Percentiles rank a stretch among this genome's conserved stretches.
Conservation (phyloP, 2,888 invertebrate genomes). For the Tipula confusa region DNA sequence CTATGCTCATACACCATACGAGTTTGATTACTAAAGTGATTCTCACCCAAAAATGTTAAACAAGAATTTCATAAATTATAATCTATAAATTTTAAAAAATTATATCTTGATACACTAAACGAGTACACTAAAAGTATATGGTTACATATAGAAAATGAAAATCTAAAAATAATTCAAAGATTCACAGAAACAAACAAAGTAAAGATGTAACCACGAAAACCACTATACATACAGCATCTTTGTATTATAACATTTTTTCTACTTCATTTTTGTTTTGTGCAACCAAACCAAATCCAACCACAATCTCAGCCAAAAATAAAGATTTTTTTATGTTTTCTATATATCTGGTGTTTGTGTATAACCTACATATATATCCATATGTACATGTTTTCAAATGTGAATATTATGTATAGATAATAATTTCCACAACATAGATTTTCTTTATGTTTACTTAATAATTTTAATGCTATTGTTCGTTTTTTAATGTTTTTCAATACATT, state of each 20-base stretch:
- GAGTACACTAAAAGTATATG: background rate
- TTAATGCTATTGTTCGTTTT: background rate
- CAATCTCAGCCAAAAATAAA: conserved; percentile 3
- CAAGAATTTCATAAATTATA: too few species aligned
- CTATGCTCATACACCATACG: too few species aligned
- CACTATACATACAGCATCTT: background rate
- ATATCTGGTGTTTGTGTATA: background rate
- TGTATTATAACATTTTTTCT: background rate
- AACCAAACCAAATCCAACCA: background rate
- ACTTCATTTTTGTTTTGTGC: background rate
- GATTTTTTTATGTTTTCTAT: background rate
- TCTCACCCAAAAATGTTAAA: too few species aligned
- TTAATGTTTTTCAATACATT: conserved; percentile 1
- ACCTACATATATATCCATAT: background rate
- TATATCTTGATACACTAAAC: too few species aligned
- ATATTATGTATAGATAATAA: background rate
- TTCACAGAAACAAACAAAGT: background rate
- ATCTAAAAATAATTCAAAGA: background rate
- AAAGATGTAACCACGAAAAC: background rate
- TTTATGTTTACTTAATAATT: conserved; percentile 3
- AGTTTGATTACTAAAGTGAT: too few species aligned
- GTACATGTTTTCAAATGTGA: background rate
- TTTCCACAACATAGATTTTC: conserved; percentile 5
- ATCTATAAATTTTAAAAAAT: too few species aligned
- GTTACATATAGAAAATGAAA: background rate